Evolutionary conservation across 2,888 invertebrate genomes (phyloP).

Genomic region (Lamellibrachia satsuma): DNA sequence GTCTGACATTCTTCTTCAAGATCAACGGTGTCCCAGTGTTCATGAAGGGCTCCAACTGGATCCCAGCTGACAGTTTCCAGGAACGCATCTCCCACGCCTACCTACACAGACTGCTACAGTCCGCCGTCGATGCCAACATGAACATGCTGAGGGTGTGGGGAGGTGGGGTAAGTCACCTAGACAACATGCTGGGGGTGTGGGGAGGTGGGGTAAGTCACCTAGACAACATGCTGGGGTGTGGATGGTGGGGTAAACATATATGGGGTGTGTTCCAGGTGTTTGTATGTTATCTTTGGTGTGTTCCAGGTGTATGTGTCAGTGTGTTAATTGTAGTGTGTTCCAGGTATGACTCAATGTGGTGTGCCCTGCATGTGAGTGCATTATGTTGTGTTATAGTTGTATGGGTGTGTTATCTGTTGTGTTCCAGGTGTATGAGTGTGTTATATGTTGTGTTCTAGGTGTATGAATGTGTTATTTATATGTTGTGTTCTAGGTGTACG

Average conservation of each 20-base stretch:
- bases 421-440: not conserved
- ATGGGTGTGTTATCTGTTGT: not conserved
- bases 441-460: not conserved
- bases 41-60: slow-evolving; percentile 94
- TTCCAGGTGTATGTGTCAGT: not conserved
- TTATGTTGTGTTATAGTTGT: not conserved
- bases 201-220: no score
- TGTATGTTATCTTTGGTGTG: not conserved
- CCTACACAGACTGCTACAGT: slow-evolving; percentile 74
- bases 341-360: not conserved
- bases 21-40: slow-evolving; percentile 89
- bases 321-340: not conserved
- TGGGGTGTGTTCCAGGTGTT: not conserved
- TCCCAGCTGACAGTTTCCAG: slow-evolving; percentile 86
- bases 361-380: not conserved
- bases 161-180: slow-evolving; percentile 72
- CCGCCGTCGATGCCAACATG: slow-evolving; percentile 83
- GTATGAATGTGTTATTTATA: not conserved
- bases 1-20: slow-evolving; percentile 81
- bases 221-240: slow-evolving; percentile 66
- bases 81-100: slow-evolving; percentile 45
- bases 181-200: not conserved
- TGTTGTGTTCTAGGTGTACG: not conserved
- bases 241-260: slow-evolving; percentile 73
- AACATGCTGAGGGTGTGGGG: slow-evolving; percentile 98